A percentile compares a stretch with the other conserved stretches of the same genome.
Evolutionary conservation across 2,888 invertebrate species (phyloP).

Genomic region (Neocrepidodera transversa): DNA sequence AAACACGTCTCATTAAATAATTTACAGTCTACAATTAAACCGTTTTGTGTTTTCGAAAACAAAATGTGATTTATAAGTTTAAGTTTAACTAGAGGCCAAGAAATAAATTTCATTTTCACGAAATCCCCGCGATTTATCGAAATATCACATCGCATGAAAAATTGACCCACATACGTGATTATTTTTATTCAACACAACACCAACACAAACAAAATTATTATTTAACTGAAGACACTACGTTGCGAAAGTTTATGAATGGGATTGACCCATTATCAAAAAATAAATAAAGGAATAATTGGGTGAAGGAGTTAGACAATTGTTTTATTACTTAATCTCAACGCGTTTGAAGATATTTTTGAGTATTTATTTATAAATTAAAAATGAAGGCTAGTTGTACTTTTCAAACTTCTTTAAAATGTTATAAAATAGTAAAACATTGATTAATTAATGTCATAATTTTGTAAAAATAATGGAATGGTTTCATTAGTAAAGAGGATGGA

Average conservation of each 20-base stretch:
- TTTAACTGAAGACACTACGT: constrained; percentile 25
- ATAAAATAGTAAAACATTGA: no score
- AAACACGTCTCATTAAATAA: no score
- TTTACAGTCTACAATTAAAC: no score
- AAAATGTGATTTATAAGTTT: no score
- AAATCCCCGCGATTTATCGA: constrained; percentile 20
- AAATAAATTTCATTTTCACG: constrained; percentile 20
- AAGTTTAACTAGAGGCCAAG: neutral
- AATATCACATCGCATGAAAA: constrained; percentile 20
- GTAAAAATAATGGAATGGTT: constrained; percentile 70
- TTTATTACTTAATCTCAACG: no score
- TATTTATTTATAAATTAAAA: no score
- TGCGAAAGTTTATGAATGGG: constrained; percentile 34
- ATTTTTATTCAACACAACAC: constrained; percentile 30
- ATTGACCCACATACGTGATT: constrained; percentile 29
- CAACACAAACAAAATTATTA: constrained; percentile 34
- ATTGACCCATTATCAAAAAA: constrained; percentile 21
- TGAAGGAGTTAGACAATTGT: no score
- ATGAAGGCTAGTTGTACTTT: no score
- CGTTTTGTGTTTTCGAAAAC: no score
- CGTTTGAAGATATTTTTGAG: no score
- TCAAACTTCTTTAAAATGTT: no score
- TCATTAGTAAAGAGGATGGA: constrained; percentile 76
- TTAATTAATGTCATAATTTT: constrained; percentile 83
- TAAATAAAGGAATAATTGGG: no score